phyloP scores from a whole-genome alignment of 2,888 invertebrate genomes.

The Scrobipalpa atriplicella region DNA sequence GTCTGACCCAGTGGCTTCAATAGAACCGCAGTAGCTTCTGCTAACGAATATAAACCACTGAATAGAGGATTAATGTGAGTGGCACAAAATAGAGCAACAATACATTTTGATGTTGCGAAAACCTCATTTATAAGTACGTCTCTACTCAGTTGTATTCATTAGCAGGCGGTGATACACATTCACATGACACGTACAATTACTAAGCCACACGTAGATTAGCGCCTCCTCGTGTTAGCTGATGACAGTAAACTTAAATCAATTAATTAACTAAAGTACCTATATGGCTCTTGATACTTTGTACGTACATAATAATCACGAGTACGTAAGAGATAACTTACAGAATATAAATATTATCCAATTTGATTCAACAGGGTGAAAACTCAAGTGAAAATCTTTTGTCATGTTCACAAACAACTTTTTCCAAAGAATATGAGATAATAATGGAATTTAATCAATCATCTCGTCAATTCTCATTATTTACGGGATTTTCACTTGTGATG shows the following conservation, averaged over 20 bases:
- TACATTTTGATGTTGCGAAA: constrained; percentile 32
- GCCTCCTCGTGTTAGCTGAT: not conserved
- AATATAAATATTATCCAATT: no score
- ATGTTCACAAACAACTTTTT: no score
- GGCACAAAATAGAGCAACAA: constrained; percentile 38
- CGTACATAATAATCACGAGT: not conserved
- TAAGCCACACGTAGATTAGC: not conserved
- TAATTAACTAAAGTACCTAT: not conserved
- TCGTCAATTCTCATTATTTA: no score
- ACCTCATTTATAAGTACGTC: constrained; percentile 13
- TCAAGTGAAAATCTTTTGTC: no score
- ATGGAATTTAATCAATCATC: no score
- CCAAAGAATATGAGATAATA: no score
- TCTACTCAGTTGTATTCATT: not conserved
- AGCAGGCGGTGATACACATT: not conserved
- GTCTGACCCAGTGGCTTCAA: constrained; percentile 41
- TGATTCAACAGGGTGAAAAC: no score
- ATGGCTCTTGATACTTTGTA: not conserved
- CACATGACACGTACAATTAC: not conserved
- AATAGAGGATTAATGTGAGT: constrained; percentile 44
- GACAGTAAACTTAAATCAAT: constrained; percentile 6
- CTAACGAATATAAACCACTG: constrained; percentile 32
- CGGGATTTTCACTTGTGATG: no score
- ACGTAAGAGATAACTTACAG: not conserved
- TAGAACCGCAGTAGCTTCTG: constrained; percentile 33